These are phyloP conservation scores for Columba janthina DNA, from an alignment of 2,113 vertebrate genomes.

Conservation along the genomic window DNA sequence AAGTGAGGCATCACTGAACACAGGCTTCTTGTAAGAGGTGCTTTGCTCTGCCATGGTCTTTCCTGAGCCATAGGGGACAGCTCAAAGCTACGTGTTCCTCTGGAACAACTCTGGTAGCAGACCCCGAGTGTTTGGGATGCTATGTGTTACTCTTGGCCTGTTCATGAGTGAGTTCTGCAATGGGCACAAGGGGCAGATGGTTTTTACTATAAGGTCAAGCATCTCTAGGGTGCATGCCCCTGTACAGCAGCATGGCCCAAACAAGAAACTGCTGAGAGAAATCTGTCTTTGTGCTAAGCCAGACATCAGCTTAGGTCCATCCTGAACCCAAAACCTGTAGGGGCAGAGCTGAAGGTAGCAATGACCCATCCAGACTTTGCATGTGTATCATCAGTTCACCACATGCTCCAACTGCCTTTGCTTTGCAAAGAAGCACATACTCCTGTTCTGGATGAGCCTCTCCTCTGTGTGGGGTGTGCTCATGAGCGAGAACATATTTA, in stretches of 20 bases:
- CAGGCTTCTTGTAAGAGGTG: fast-evolving
- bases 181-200: background rate
- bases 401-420: background rate
- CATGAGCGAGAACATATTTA: fast-evolving
- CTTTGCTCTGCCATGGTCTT: background rate
- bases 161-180: background rate
- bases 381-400: background rate
- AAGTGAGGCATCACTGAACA: background rate
- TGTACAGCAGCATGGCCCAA: background rate
- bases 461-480: background rate
- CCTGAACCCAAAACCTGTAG: background rate
- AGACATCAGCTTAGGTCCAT: background rate
- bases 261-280: background rate
- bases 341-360: background rate
- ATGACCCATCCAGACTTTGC: background rate
- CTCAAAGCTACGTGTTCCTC: background rate
- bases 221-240: background rate
- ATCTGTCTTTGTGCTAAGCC: background rate
- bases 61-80: background rate
- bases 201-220: background rate
- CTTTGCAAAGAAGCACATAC: background rate
- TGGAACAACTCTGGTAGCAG: background rate
- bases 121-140: background rate
- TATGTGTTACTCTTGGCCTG: fast-evolving
- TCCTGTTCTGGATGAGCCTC: background rate